Conservation (phyloP, 2,888 invertebrate genomes). For the Acleris cristana region DNA sequence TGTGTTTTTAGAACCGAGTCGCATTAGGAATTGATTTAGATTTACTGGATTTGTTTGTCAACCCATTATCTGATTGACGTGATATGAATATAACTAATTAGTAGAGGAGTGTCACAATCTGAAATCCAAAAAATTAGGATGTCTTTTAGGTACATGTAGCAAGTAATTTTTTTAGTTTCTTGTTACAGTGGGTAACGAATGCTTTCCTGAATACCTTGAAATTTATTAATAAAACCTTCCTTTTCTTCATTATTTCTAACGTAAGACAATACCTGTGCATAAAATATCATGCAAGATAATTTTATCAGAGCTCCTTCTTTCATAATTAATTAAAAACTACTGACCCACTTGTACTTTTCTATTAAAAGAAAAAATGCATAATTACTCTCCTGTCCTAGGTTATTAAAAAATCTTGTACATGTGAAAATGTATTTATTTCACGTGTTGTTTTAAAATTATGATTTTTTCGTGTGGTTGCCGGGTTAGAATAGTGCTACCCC, state of each 20-base stretch:
- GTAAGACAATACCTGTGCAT: slow-evolving; percentile 12
- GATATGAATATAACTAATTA: too few species aligned
- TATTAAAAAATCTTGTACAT: slow-evolving; percentile 19
- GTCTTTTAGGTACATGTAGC: too few species aligned
- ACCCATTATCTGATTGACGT: too few species aligned
- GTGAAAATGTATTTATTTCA: not conserved
- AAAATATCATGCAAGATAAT: slow-evolving; percentile 22
- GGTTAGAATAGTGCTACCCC: too few species aligned
- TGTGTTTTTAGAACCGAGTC: too few species aligned
- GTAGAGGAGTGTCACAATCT: too few species aligned
- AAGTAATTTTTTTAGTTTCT: too few species aligned
- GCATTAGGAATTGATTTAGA: too few species aligned
- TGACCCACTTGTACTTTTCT: slow-evolving; percentile 25
- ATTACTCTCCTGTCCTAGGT: slow-evolving; percentile 16
- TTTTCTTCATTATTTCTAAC: not conserved
- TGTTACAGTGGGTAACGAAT: not conserved
- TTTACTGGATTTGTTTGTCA: too few species aligned
- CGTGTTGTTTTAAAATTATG: too few species aligned
- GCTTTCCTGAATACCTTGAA: not conserved
- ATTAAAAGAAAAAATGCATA: slow-evolving; percentile 22
- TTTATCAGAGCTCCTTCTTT: slow-evolving; percentile 21
- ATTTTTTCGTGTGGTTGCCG: too few species aligned
- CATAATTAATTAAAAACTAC: slow-evolving; percentile 31
- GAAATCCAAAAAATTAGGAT: too few species aligned
- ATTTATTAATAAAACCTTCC: not conserved